phyloP scores from a whole-genome alignment of 2,888 invertebrate species.

The Apamea sordens region DNA sequence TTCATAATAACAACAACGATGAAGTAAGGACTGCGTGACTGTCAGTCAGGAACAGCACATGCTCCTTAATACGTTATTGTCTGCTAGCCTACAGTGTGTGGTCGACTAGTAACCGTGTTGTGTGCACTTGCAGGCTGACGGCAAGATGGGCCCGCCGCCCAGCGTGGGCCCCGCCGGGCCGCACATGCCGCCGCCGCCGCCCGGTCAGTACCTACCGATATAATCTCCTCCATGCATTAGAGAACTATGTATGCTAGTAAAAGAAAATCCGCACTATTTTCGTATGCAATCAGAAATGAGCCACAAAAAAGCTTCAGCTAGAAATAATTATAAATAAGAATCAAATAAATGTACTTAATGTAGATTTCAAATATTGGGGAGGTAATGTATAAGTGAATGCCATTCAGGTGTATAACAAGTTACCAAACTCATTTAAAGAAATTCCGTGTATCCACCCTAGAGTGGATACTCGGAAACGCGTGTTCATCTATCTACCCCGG shows the following conservation, averaged over 20 bases:
- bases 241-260: not conserved
- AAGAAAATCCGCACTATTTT: too few relatives aligned
- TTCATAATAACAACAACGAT: not conserved
- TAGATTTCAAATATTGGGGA: not conserved
- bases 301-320: not conserved
- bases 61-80: not conserved
- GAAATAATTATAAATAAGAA: not conserved
- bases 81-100: not conserved
- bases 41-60: not conserved
- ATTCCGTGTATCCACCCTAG: not conserved
- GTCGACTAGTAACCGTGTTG: not conserved
- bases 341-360: not conserved
- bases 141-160: slow-evolving; percentile 73
- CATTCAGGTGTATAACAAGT: not conserved
- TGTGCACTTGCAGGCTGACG: slow-evolving; percentile 72
- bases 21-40: not conserved
- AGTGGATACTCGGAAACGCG: not conserved
- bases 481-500: not conserved
- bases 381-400: not conserved
- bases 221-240: too few relatives aligned
- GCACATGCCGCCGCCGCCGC: slow-evolving; percentile 80
- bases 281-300: not conserved
- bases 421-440: not conserved
- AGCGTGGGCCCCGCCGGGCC: slow-evolving; percentile 61
- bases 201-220: slow-evolving; percentile 70